These are phyloP conservation scores for Paelopatides confundens DNA, from an alignment of 53 echinoderm and acorn worm species.

Conservation along the genomic window DNA sequence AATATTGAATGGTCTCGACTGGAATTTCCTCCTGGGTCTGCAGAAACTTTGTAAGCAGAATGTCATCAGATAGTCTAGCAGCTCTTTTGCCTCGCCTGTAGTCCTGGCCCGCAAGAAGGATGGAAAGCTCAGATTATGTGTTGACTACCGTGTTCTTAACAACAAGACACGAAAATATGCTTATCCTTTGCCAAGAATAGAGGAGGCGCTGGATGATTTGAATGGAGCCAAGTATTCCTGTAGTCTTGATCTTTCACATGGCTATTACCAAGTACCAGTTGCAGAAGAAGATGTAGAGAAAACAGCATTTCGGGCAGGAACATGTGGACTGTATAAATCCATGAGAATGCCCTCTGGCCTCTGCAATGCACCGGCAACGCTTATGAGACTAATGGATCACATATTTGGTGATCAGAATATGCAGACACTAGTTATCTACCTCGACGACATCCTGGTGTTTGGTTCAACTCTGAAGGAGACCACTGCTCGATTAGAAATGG, in stretches of 20 bases:
- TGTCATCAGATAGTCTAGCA: conserved; percentile 35
- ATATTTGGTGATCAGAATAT: conserved; percentile 77
- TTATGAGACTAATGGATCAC: conserved; percentile 78
- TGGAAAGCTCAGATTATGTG: too few species aligned
- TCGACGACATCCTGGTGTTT: conserved; percentile 79
- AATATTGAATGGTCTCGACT: too few species aligned
- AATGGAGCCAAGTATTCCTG: conserved; percentile 73
- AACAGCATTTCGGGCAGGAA: conserved; percentile 80
- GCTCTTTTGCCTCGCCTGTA: conserved; percentile 63
- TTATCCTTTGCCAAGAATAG: too few species aligned
- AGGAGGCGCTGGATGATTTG: conserved; percentile 76
- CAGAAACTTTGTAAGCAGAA: conserved; percentile 12
- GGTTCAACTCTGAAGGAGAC: conserved; percentile 68
- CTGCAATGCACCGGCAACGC: conserved; percentile 79
- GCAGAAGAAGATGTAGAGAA: conserved; percentile 50
- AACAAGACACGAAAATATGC: conserved; percentile 69
- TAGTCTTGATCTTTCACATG: conserved; percentile 76
- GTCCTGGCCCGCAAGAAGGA: conserved; percentile 53
- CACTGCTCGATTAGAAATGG: conserved; percentile 64
- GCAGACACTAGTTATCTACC: conserved; percentile 46
- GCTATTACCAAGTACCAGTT: conserved; percentile 68
- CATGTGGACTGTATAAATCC: conserved; percentile 73
- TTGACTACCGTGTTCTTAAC: too few species aligned
- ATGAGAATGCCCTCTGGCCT: conserved; percentile 74
- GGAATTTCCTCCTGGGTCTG: too few species aligned